Conservation (phyloP, 2,113 vertebrate genomes). For the Myxocyprinus asiaticus region DNA sequence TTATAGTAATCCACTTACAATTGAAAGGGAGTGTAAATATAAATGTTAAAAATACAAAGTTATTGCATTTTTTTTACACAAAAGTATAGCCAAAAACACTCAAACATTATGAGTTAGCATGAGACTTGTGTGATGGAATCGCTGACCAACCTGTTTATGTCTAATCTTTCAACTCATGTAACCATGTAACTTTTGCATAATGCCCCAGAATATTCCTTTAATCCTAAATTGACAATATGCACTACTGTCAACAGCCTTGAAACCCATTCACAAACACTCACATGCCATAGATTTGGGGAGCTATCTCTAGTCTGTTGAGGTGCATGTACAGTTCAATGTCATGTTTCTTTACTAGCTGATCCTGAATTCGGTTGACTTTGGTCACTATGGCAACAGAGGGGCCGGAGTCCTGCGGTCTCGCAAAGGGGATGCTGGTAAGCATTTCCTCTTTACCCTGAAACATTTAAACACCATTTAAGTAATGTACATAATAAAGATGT, state of each 20-base stretch:
- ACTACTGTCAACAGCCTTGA: not conserved
- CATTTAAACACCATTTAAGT: not conserved
- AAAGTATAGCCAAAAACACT: no score
- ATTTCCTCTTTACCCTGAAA: constrained; percentile 91
- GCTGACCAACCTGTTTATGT: no score
- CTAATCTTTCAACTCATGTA: no score
- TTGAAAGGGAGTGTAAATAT: no score
- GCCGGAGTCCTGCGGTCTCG: constrained; percentile 91
- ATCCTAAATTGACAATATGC: not conserved
- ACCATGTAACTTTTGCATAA: no score
- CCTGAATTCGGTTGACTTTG: constrained; percentile 98
- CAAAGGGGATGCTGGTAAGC: constrained; percentile 92
- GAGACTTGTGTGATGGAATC: no score
- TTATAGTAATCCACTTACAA: no score
- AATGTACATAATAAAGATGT: no score
- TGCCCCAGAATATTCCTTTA: not conserved
- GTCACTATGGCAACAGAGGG: constrained; percentile 96
- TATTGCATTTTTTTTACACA: no score
- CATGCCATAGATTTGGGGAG: constrained; percentile 98
- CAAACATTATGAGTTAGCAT: no score
- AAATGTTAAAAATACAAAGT: no score
- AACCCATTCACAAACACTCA: constrained; percentile 74
- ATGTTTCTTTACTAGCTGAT: constrained; percentile 94
- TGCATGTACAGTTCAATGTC: constrained; percentile 97
- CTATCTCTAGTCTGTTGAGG: constrained; percentile 95